These are phyloP conservation scores for Holacanthella duospinosa DNA, from an alignment of 2,888 invertebrate species.

Conservation along the genomic window DNA sequence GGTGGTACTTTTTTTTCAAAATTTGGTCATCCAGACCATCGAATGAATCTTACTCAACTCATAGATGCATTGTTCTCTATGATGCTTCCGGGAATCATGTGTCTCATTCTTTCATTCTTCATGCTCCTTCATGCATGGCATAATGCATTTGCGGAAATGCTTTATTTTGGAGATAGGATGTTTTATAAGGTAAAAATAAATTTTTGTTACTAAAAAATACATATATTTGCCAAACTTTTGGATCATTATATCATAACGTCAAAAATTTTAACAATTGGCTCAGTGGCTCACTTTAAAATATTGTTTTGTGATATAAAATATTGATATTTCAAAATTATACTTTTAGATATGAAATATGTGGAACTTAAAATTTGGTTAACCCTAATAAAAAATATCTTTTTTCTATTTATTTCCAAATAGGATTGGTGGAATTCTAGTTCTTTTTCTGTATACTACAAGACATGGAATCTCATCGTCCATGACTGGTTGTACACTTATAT, in stretches of 20 bases:
- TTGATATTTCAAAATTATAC: too few relatives aligned
- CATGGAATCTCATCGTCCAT: constrained; percentile 90
- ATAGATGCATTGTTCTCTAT: constrained; percentile 49
- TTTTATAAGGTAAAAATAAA: constrained; percentile 55
- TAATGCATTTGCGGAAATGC: constrained; percentile 80
- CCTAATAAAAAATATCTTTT: too few relatives aligned
- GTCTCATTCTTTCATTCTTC: constrained; percentile 68
- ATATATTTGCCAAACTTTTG: too few relatives aligned
- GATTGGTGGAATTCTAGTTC: constrained; percentile 89
- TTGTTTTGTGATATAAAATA: too few relatives aligned
- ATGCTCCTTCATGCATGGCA: constrained; percentile 80
- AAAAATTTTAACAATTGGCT: too few relatives aligned
- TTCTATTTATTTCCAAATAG: constrained; percentile 43
- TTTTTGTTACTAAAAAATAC: too few relatives aligned
- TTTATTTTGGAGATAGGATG: constrained; percentile 74
- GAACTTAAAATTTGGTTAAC: not conserved
- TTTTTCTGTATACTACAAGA: constrained; percentile 75
- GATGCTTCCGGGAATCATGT: constrained; percentile 61
- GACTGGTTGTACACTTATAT: constrained; percentile 88
- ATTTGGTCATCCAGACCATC: constrained; percentile 29
- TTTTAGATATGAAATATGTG: not conserved
- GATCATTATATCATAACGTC: too few relatives aligned
- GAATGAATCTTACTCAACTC: constrained; percentile 26
- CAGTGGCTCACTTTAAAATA: too few relatives aligned
- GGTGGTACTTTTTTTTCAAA: constrained; percentile 40